Conservation (phyloP, 2,888 invertebrate genomes). For the Dasypogon diadema region DNA sequence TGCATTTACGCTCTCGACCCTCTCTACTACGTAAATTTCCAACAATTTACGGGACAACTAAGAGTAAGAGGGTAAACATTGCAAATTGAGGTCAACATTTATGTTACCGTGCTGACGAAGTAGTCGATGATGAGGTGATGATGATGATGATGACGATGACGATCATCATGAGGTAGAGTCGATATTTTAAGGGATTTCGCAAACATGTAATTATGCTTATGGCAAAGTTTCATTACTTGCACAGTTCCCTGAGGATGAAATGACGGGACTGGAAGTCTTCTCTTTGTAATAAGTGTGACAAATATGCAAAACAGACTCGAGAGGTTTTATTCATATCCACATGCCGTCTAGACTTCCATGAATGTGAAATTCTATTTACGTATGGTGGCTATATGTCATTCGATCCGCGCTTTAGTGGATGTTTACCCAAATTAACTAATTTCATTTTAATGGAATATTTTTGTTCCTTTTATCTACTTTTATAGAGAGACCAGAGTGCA, state of each 20-base stretch:
- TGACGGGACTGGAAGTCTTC: background rate
- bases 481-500: too few relatives aligned
- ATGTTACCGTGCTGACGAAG: background rate
- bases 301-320: background rate
- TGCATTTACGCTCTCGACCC: background rate
- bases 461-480: too few relatives aligned
- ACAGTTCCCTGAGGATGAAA: background rate
- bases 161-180: background rate
- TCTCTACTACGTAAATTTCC: constrained; percentile 9
- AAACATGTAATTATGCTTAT: constrained; percentile 20
- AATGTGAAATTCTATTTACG: background rate
- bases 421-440: too few relatives aligned
- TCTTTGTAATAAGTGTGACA: background rate
- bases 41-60: background rate
- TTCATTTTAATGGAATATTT: too few relatives aligned
- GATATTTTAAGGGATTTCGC: constrained; percentile 6
- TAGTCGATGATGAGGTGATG: background rate
- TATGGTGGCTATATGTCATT: background rate
- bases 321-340: background rate
- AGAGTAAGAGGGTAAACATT: background rate
- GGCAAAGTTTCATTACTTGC: constrained; percentile 33
- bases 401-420: too few relatives aligned
- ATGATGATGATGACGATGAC: background rate
- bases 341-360: background rate
- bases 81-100: constrained; percentile 14